Base-by-base conservation (phyloP, 64 coral and sea anemone genomes). In the Pachyseris speciosa region DNA sequence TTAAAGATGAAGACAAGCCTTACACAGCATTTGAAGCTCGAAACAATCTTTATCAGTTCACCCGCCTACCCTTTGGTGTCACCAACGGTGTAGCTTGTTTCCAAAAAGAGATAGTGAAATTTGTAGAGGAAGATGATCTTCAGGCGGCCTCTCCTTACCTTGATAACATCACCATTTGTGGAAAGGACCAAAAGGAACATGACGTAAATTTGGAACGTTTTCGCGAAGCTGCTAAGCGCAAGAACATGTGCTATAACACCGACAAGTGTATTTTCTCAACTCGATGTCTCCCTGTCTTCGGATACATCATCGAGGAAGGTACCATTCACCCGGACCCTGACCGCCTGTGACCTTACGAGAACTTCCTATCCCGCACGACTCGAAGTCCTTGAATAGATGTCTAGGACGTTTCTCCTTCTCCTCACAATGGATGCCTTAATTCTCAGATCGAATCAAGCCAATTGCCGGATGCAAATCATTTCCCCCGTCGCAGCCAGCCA, bases 201-300 rank as follows among this genome's bases (percentile, higher is more conserved):
- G 83, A 96, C 72, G 52, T 16, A 36, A 95, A 86, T 64, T 32
- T 90, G 61, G 33, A 86, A 74, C 40, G 22, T 4, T 95, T 95
- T 28, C 87, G 74, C 30, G 67, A 83, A 48, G 92, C 92, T 75
- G 78, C 92, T 10, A 76, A 89, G 70, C 30, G 41, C 7, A 76
- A 67, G 37, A 83, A 83, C 53, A 52, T 44, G 19, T 50, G 41
- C 37, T 81, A 28, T 24, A 86, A 86, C 42, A 67, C 58, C 47
- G 67, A 65, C 10, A 95, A 91, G 40, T 87, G 84, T 89, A 47
- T 96, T 12, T 96, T 96, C 86, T 96, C 85, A 76, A 96, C 94
- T 55, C 44, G 51, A 31, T n/a, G 88, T 36, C 84, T 96, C n/a
- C 63, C 83, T 11, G 44, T 96, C 43, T 89, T 91, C 34, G 83